Evolutionary conservation across 2,113 vertebrate genomes (phyloP), one percentile per base, ranked within the genome.

Genomic region (Gadus macrocephalus): DNA sequence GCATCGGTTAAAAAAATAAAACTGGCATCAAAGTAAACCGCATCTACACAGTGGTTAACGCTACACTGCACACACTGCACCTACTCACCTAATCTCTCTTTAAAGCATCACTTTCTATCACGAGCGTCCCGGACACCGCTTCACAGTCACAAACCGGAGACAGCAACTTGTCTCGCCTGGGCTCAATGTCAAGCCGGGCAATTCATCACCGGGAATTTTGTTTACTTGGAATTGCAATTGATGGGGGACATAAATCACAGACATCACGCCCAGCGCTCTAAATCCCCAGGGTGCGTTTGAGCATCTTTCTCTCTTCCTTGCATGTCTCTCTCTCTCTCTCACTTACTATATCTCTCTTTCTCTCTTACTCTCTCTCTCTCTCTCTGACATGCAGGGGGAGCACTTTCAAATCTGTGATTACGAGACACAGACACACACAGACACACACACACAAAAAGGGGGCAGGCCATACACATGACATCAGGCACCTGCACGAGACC

Each of bases 61-160:
- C 9, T 3, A 58, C 55, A 58, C 55, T 16, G 31, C 55, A 58
- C 15, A 17, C 15, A 58, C 55, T 14, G 15, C 55, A 58, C 55
- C 55, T 7, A 49, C 8, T 49, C 42, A 49, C 42, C 42, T 49
- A 49, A 49, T 49, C 55, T 58, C 14, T 58, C n/a, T 58, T 58
- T 58, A 58, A 58, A 58, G 55, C 55, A 58, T 58, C 55, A 17
- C 55, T 58, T 58, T 58, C 55, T 58, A 58, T 58, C 55, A 58
- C 17, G n/a, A 17, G 55, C 55, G 4, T 14, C 15, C 17, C 55
- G n/a, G 55, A 17, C 9, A n/a, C 1, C 55, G 55, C 55, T 58
- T n/a, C 55, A 17, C 15, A 58, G 55, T 16, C 15, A 14, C 15
- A n/a, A n/a, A n/a, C n/a, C 55, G 55, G n/a, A 17, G 55, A 58